Evolutionary conservation across 2,797 vertebrate species (phyloP).

Genomic region (Iguana delicatissima): DNA sequence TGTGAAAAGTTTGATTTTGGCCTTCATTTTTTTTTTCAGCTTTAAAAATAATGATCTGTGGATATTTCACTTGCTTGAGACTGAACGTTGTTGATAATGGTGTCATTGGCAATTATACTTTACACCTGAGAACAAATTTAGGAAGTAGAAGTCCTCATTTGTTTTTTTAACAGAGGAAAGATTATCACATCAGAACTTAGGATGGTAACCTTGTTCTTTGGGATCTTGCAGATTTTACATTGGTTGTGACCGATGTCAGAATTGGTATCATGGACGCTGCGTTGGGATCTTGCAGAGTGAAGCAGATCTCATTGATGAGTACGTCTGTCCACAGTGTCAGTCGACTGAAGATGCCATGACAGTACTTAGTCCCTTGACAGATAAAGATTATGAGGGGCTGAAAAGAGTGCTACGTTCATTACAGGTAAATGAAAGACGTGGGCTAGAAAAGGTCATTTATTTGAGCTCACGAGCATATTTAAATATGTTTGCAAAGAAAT

Average conservation of each 20-base stretch:
- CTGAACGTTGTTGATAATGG: slow-evolving; percentile 41
- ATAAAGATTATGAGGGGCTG: slow-evolving; percentile 96
- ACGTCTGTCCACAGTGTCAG: slow-evolving; percentile 98
- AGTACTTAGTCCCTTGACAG: slow-evolving; percentile 94
- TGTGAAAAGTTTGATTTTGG: slow-evolving; percentile 36
- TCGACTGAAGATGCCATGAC: slow-evolving; percentile 99
- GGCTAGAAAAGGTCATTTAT: neutral
- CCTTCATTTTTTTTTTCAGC: slow-evolving; percentile 61
- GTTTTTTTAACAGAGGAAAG: slow-evolving; percentile 30
- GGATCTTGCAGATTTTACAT: slow-evolving; percentile 94
- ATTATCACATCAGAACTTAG: rapidly evolving
- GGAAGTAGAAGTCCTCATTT: slow-evolving; percentile 28
- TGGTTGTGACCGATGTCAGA: slow-evolving; percentile 98
- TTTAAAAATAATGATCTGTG: slow-evolving; percentile 67
- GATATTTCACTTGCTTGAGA: slow-evolving; percentile 53
- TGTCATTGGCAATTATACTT: slow-evolving; percentile 11
- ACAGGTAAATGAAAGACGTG: slow-evolving; percentile 83
- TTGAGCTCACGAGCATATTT: neutral
- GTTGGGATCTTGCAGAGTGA: slow-evolving; percentile 98
- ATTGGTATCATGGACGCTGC: slow-evolving; percentile 99
- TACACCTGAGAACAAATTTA: rapidly evolving
- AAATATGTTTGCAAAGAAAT: neutral
- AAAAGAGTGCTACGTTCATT: slow-evolving; percentile 94
- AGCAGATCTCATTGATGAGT: slow-evolving; percentile 96
- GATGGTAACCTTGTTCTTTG: slow-evolving; percentile 66